These are phyloP conservation scores for Apodemia mormo DNA, from an alignment of 2,888 invertebrate genomes.

Conservation along the genomic window DNA sequence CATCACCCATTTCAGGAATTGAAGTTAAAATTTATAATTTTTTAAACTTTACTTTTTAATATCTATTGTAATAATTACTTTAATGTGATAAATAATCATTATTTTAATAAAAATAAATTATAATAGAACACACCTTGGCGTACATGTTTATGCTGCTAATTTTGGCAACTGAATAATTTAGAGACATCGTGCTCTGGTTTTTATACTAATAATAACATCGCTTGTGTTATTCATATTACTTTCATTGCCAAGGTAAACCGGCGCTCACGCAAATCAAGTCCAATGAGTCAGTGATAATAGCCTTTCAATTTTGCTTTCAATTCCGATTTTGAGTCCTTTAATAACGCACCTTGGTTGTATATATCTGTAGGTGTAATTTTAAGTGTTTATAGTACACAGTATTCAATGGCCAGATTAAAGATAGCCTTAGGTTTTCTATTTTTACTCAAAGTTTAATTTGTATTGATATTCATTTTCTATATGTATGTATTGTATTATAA, in stretches of 20 bases:
- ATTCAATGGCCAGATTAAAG: no score
- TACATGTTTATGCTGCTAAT: conserved; percentile 75
- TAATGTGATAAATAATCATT: neutral
- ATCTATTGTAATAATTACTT: neutral
- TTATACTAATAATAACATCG: conserved; percentile 59
- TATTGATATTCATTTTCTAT: no score
- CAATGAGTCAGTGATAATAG: conserved; percentile 70
- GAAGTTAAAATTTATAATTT: no score
- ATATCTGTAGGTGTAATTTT: conserved; percentile 1
- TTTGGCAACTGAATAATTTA: conserved; percentile 79
- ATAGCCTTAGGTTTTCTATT: no score
- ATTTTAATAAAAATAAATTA: neutral
- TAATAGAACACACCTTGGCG: conserved; percentile 67
- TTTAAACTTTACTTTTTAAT: no score
- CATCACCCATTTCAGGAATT: no score
- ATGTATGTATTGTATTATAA: no score
- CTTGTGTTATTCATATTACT: conserved; percentile 63
- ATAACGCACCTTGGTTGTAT: conserved; percentile 15
- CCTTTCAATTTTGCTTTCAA: conserved; percentile 52
- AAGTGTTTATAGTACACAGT: no score
- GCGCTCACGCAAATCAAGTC: conserved; percentile 39
- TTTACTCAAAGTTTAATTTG: no score
- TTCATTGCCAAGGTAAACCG: conserved; percentile 77
- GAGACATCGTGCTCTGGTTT: conserved; percentile 68
- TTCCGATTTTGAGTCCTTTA: conserved; percentile 31